A percentile compares a stretch with the other conserved stretches of the same genome.
Evolutionary conservation across 2,113 vertebrate genomes (phyloP).

Genomic region (Athene noctua): DNA sequence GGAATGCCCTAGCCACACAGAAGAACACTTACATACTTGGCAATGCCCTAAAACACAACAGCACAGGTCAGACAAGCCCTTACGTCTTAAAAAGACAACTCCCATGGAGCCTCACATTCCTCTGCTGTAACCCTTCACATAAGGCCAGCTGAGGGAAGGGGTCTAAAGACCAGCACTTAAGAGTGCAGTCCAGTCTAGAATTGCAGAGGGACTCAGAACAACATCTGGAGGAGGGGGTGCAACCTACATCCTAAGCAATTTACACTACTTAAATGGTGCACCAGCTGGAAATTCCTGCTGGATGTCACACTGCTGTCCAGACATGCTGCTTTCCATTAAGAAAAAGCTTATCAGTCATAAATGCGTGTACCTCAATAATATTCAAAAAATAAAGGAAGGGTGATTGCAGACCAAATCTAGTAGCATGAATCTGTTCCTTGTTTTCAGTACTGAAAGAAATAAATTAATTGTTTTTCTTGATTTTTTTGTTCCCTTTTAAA

Average conservation of each 20-base stretch:
- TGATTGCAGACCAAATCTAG: not conserved
- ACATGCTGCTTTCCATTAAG: not conserved
- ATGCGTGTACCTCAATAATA: not conserved
- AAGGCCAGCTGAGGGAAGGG: not conserved
- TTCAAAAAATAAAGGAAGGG: not conserved
- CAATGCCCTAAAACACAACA: not conserved
- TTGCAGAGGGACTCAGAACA: not conserved
- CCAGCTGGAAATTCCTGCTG: not conserved
- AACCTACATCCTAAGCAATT: not conserved
- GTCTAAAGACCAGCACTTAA: not conserved
- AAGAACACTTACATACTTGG: not conserved
- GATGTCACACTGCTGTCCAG: not conserved
- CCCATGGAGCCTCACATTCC: not conserved
- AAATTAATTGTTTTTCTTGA: not conserved
- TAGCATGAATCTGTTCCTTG: not conserved
- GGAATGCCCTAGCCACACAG: not conserved
- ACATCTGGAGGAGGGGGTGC: not conserved
- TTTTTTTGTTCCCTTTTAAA: not conserved
- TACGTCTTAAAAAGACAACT: not conserved
- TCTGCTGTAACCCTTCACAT: not conserved
- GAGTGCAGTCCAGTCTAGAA: not conserved
- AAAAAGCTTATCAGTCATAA: not conserved
- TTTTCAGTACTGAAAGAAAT: not conserved
- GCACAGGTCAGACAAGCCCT: not conserved
- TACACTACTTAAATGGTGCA: accelerated